These are phyloP conservation scores for Liasis olivaceus DNA, from an alignment of 2,797 vertebrate genomes.

Conservation along the genomic window DNA sequence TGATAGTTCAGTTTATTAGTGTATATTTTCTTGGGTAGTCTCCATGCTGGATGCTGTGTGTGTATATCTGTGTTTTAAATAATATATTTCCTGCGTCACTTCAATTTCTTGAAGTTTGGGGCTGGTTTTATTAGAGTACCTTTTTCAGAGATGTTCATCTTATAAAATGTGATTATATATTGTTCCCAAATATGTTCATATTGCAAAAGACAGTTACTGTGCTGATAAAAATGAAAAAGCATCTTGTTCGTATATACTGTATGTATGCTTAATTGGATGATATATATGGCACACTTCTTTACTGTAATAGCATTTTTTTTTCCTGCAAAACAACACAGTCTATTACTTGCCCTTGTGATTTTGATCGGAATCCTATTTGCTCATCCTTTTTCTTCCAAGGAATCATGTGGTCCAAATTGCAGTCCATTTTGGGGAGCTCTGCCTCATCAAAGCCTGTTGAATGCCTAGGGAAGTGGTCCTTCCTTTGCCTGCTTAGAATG, in stretches of 20 bases:
- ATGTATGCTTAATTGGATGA: not conserved
- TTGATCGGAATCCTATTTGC: not conserved
- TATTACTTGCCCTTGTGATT: not conserved
- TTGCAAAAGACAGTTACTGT: not conserved
- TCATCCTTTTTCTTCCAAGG: not conserved
- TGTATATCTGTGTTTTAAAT: not conserved
- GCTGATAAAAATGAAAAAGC: not conserved
- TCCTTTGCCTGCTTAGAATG: not conserved
- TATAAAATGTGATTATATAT: not conserved
- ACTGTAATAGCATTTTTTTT: not conserved
- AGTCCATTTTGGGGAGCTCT: not conserved
- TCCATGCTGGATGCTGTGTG: not conserved
- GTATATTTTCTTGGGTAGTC: not conserved
- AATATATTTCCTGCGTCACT: not conserved
- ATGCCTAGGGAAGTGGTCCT: not conserved
- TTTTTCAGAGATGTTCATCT: not conserved
- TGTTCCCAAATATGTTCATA: not conserved
- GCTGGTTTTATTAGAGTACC: not conserved
- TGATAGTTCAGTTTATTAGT: not conserved
- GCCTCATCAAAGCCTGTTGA: not conserved
- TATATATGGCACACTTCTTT: not conserved
- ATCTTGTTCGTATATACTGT: too few species aligned
- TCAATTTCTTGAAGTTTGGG: not conserved
- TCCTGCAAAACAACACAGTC: not conserved
- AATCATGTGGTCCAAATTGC: not conserved